Evolutionary conservation across 1,140 invertebrate genomes (phyloP), one percentile per base, ranked within the genome.

Genomic region (Bradysia coprophila): DNA sequence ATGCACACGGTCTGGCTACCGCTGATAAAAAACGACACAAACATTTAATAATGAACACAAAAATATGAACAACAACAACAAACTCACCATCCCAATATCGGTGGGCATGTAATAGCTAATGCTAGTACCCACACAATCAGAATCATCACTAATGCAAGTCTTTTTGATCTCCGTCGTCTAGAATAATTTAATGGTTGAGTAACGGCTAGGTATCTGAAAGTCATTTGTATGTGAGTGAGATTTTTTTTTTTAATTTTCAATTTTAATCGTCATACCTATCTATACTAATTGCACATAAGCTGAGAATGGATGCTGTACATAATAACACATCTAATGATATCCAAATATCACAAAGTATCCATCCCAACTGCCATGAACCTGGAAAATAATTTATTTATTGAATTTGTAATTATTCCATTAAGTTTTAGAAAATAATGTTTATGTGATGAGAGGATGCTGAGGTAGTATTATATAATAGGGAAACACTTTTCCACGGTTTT

Each of bases 261-360:
- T 31, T 32, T 5, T 23, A 32, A 33, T 21, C 16, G 47, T n/a
- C 57, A 61, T 47, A 67, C 65, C 65, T 66, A 59, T 93, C 88
- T 22, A 91, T 71, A 46, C 81, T 84, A 53, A 89, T 86, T 53
- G 85, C 75, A 66, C 78, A 81, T 54, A 89, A 59, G 53, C 75
- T 76, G 39, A 89, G 65, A 53, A 89, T 76, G 49, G 83, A 74
- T 44, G 86, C 75, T 2, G 92, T 96, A 58, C 91, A 94, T 1
- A 91, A 76, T 4, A 94, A 69, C 33, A 96, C 84, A 55, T 97
- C 92, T 53, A 91, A 68, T 1, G 87, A 92, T 34, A 94, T 78
- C 90, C 89, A 95, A 41, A 90, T 73, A 52, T 86, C 79, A 56
- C 85, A 90, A 15, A 89, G 64, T 4, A 78, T 64, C 62, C 72